Conservation (phyloP, 2,797 vertebrate genomes). For the Coregonus sp. region DNA sequence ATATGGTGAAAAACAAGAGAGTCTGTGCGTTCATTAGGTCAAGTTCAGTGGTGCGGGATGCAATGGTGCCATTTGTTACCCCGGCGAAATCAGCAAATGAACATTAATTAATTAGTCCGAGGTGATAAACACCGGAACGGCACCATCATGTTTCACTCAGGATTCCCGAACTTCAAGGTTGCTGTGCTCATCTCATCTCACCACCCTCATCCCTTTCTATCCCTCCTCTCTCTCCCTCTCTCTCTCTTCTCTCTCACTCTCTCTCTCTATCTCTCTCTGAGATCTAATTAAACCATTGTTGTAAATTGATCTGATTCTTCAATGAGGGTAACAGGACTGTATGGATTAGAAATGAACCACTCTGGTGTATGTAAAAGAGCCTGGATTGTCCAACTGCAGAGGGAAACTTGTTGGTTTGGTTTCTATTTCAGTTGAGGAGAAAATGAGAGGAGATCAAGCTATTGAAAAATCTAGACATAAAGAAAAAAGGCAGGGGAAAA, state of each 20-base stretch:
- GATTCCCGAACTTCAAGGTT: constrained; percentile 66
- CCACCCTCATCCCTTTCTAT: neutral
- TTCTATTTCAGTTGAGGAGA: neutral
- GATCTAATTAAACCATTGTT: constrained; percentile 72
- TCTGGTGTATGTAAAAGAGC: constrained; percentile 51
- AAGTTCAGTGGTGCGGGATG: constrained; percentile 62
- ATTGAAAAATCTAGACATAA: constrained; percentile 1
- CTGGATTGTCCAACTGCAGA: neutral
- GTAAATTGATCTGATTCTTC: constrained; percentile 73
- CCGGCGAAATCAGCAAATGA: constrained; percentile 62
- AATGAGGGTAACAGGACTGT: constrained; percentile 71
- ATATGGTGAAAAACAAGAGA: constrained; percentile 59
- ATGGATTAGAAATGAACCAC: constrained; percentile 74
- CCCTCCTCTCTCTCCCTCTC: neutral
- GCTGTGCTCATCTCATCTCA: constrained; percentile 29
- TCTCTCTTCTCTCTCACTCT: neutral
- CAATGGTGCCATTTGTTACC: constrained; percentile 67
- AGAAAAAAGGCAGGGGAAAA: constrained; percentile 28
- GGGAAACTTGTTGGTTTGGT: neutral
- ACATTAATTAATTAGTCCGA: constrained; percentile 74
- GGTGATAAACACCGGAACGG: constrained; percentile 68
- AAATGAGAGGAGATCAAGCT: neutral
- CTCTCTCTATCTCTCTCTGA: constrained; percentile 16
- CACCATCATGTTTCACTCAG: constrained; percentile 61
- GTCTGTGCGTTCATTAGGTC: constrained; percentile 69